Conservation (phyloP, 2,113 vertebrate species). For the Paratilapia polleni region DNA sequence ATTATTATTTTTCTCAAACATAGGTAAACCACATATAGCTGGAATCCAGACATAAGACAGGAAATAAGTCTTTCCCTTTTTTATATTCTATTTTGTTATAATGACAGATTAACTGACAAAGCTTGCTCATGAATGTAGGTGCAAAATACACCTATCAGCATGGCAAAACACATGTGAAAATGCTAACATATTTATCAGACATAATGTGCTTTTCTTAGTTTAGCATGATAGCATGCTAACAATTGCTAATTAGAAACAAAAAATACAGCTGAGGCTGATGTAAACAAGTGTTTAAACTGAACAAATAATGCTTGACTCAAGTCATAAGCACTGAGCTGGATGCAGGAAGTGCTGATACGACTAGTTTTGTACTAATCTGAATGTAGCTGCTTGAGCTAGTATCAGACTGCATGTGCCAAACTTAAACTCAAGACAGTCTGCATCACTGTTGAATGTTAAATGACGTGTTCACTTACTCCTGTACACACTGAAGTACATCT, state of each 20-base stretch:
- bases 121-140: not conserved
- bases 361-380: not conserved
- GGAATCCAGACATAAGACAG: not conserved
- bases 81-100: not conserved
- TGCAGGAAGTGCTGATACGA: no score
- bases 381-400: not conserved
- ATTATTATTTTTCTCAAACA: not conserved
- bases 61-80: not conserved
- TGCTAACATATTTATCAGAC: not conserved
- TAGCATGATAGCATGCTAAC: not conserved
- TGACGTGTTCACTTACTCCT: not conserved
- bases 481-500: not conserved
- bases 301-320: not conserved
- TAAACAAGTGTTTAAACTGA: not conserved
- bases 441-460: not conserved
- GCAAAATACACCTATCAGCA: not conserved
- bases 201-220: not conserved
- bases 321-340: not conserved
- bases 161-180: not conserved
- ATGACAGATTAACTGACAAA: not conserved
- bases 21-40: no score
- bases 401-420: not conserved
- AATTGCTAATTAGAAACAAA: not conserved
- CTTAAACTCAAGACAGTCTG: not conserved
- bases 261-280: not conserved